These are phyloP conservation scores for Neosalanx taihuensis DNA, from an alignment of 2,797 vertebrate species.

Conservation along the genomic window DNA sequence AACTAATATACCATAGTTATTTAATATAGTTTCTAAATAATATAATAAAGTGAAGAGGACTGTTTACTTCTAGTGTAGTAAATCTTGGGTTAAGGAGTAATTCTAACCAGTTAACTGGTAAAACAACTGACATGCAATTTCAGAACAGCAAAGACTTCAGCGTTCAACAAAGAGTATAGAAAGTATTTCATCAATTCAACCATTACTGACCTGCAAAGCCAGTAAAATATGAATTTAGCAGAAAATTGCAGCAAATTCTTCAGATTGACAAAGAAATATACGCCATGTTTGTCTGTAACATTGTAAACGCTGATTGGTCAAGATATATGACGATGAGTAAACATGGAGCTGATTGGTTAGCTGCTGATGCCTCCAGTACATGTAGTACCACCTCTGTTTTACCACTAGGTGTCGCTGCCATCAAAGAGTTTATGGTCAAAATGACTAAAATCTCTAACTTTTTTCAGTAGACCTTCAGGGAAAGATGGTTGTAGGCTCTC, in stretches of 20 bases:
- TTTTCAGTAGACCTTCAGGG: not conserved
- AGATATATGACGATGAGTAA: constrained; percentile 14
- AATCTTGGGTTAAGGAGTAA: too few relatives aligned
- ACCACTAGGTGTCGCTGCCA: constrained; percentile 49
- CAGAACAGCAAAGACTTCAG: too few relatives aligned
- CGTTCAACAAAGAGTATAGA: too few relatives aligned
- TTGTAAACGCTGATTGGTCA: constrained; percentile 51
- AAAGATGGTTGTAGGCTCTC: not conserved
- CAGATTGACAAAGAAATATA: constrained; percentile 12
- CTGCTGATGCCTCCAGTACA: not conserved
- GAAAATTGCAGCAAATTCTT: constrained; percentile 4
- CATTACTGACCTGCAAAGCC: constrained; percentile 43
- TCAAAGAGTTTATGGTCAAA: not conserved
- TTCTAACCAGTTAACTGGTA: too few relatives aligned
- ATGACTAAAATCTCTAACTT: not conserved
- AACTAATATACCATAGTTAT: too few relatives aligned
- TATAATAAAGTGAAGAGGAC: too few relatives aligned
- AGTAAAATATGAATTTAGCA: not conserved
- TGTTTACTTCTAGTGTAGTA: too few relatives aligned
- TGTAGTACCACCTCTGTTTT: not conserved
- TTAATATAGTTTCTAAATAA: too few relatives aligned
- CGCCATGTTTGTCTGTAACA: constrained; percentile 39
- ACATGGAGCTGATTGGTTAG: constrained; percentile 47
- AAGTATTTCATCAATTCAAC: constrained; percentile 41
- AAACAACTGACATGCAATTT: too few relatives aligned